Evolutionary conservation across 1,140 invertebrate species (phyloP).

Genomic region (Eumaeus atala): DNA sequence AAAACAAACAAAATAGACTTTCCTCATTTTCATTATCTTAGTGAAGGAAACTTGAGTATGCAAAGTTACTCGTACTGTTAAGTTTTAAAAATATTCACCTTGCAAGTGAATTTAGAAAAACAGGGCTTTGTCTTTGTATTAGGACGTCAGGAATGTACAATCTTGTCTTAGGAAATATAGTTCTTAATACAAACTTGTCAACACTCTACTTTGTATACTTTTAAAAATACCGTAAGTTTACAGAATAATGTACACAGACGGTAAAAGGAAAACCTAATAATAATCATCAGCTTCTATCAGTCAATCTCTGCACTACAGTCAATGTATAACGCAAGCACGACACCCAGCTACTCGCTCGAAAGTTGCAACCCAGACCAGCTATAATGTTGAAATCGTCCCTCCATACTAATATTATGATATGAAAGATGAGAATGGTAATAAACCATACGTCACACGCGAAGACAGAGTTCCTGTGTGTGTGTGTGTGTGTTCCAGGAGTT

Average conservation of each 20-base stretch:
- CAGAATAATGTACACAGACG: not conserved
- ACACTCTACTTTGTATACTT: not conserved
- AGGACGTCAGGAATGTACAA: slow-evolving; percentile 2
- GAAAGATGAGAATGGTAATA: too few relatives aligned
- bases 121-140: slow-evolving; percentile 12
- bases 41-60: slow-evolving; percentile 19
- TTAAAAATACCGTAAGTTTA: not conserved
- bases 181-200: not conserved
- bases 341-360: too few relatives aligned
- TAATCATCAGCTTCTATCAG: too few relatives aligned
- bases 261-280: too few relatives aligned
- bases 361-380: too few relatives aligned
- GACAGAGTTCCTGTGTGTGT: too few relatives aligned
- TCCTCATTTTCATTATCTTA: slow-evolving; percentile 25
- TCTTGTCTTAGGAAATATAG: not conserved
- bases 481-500: too few relatives aligned
- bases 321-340: too few relatives aligned
- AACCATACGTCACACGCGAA: too few relatives aligned
- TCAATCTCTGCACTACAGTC: too few relatives aligned
- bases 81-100: slow-evolving; percentile 20
- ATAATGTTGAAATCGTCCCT: too few relatives aligned
- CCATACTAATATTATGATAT: too few relatives aligned
- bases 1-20: slow-evolving; percentile 22
- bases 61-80: slow-evolving; percentile 18
- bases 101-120: slow-evolving; percentile 14